Evolutionary conservation across 2,113 vertebrate genomes (phyloP).

Genomic region (Acanthochromis polyacanthus): DNA sequence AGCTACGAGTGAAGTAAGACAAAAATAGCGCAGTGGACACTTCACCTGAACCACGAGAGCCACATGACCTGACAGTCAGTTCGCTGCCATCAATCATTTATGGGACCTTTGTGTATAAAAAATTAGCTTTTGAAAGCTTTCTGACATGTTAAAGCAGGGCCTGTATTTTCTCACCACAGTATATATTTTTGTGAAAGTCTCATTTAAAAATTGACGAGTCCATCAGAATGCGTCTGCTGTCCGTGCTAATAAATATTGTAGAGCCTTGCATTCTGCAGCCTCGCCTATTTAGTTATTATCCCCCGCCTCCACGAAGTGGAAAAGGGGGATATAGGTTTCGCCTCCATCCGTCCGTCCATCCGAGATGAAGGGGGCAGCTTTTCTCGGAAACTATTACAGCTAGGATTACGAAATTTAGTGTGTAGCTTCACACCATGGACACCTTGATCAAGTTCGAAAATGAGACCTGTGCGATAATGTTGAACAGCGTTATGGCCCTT

Average conservation of each 20-base stretch:
- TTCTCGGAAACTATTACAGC: no score
- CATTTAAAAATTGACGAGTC: slow-evolving; percentile 74
- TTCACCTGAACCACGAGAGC: slow-evolving; percentile 13
- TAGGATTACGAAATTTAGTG: no score
- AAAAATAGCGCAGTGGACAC: neutral
- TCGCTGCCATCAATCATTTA: slow-evolving; percentile 56
- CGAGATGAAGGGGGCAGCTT: no score
- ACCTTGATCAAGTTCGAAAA: no score
- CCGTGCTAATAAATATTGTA: slow-evolving; percentile 66
- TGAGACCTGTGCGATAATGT: no score
- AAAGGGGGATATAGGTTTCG: no score
- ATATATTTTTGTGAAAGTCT: slow-evolving; percentile 50
- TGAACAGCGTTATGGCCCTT: no score
- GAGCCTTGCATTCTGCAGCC: slow-evolving; percentile 30
- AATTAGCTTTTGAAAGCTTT: slow-evolving; percentile 57
- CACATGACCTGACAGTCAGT: slow-evolving; percentile 34
- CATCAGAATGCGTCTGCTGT: slow-evolving; percentile 63
- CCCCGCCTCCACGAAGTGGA: no score
- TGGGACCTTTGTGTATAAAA: slow-evolving; percentile 39
- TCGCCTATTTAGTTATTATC: slow-evolving; percentile 31
- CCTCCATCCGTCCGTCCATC: no score
- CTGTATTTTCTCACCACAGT: slow-evolving; percentile 15
- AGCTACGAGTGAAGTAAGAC: slow-evolving; percentile 9
- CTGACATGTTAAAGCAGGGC: slow-evolving; percentile 38
- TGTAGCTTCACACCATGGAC: no score